phyloP scores from a whole-genome alignment of 2,888 invertebrate species.

The Sphecodes monilicornis region DNA sequence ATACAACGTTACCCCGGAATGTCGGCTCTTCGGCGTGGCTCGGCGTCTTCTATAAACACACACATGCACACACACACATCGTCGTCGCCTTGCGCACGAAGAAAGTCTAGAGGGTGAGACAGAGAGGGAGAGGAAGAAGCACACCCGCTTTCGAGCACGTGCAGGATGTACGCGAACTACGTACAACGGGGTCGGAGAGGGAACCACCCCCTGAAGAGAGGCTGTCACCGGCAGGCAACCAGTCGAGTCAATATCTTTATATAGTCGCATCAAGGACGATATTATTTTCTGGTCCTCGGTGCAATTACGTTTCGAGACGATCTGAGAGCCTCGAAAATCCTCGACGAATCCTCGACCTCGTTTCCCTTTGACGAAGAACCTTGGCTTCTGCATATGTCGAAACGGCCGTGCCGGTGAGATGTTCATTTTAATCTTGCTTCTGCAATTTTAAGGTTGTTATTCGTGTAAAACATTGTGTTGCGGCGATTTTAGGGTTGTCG shows the following conservation, averaged over 20 bases:
- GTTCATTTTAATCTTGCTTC: neutral
- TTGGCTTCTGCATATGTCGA: neutral
- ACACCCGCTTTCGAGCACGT: slow-evolving; percentile 43
- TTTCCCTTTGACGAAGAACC: neutral
- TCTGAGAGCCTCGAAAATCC: neutral
- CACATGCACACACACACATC: slow-evolving; percentile 41
- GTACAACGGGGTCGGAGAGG: slow-evolving; percentile 51
- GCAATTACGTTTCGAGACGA: slow-evolving; percentile 56
- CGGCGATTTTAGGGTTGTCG: too few relatives aligned
- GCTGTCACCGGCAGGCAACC: slow-evolving; percentile 79
- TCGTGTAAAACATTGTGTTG: too few relatives aligned
- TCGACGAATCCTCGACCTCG: neutral
- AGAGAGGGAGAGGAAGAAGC: slow-evolving; percentile 6
- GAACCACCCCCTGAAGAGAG: slow-evolving; percentile 74
- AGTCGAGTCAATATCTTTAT: slow-evolving; percentile 80
- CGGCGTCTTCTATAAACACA: slow-evolving; percentile 43
- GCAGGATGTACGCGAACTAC: slow-evolving; percentile 58
- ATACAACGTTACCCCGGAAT: slow-evolving; percentile 61
- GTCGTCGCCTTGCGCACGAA: slow-evolving; percentile 36
- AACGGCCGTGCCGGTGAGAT: neutral
- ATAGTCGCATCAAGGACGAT: slow-evolving; percentile 77
- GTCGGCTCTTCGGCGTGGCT: slow-evolving; percentile 53
- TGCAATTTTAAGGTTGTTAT: neutral
- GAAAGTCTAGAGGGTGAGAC: slow-evolving; percentile 36
- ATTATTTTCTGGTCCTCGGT: slow-evolving; percentile 75